A percentile compares a stretch with the other conserved stretches of the same genome.
Evolutionary conservation across 1,140 invertebrate species (phyloP).

Genomic region (Thaumatotibia leucotreta): DNA sequence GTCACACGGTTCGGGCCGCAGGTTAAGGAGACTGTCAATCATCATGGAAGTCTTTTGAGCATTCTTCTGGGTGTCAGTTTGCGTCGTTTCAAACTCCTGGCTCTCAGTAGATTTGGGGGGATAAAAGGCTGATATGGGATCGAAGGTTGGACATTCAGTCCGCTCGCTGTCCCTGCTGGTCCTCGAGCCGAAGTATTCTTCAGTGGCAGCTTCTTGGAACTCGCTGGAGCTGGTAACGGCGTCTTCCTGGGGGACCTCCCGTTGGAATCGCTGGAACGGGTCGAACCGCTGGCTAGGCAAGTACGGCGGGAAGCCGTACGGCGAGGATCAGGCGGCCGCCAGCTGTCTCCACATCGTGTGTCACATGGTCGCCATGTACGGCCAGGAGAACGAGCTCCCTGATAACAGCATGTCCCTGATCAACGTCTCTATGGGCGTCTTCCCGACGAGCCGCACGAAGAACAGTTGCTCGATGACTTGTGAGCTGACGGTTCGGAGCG

Average conservation of each 20-base stretch:
- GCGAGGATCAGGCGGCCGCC: conserved; percentile 78
- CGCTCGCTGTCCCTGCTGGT: conserved; percentile 53
- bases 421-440: conserved; percentile 97
- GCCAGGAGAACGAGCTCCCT: conserved; percentile 96
- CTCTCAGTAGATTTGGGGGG: conserved; percentile 46
- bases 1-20: conserved; percentile 48
- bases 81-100: conserved; percentile 33
- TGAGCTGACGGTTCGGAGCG: conserved; percentile 92
- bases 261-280: conserved; percentile 60
- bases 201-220: conserved; percentile 44
- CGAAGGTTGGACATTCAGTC: conserved; percentile 51
- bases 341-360: conserved; percentile 81
- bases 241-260: conserved; percentile 51
- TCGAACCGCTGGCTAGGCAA: conserved; percentile 68
- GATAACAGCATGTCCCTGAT: conserved; percentile 98
- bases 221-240: conserved; percentile 66
- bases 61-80: conserved; percentile 45
- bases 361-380: conserved; percentile 95
- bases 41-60: conserved; percentile 53
- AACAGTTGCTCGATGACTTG: conserved; percentile 98
- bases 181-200: conserved; percentile 51
- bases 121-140: conserved; percentile 62
- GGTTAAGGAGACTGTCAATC: conserved; percentile 62
- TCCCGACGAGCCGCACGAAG: conserved; percentile 96
- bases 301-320: conserved; percentile 74